phyloP scores from a whole-genome alignment of 2,888 invertebrate genomes.

The Scaptomyza parva region DNA sequence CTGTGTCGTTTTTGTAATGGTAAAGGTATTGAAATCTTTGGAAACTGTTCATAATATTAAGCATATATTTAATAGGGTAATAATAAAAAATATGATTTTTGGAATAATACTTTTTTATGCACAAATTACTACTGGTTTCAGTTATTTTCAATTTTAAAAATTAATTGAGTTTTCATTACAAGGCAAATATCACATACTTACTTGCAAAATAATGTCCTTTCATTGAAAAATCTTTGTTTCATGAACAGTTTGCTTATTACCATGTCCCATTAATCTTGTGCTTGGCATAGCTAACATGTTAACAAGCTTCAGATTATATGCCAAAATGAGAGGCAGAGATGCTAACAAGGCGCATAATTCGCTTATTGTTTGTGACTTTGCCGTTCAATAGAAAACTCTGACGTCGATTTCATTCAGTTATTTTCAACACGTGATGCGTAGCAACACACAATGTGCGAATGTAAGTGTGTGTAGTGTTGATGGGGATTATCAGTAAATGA shows the following conservation, averaged over 20 bases:
- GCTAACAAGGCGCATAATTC: constrained; percentile 6
- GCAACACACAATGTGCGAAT: constrained; percentile 15
- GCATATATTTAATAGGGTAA: not conserved
- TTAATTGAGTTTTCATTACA: too few relatives aligned
- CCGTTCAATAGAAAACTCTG: constrained; percentile 30
- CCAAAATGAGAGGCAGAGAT: not conserved
- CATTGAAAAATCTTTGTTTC: not conserved
- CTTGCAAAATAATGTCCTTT: too few relatives aligned
- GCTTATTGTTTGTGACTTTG: constrained; percentile 15
- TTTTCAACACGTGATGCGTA: constrained; percentile 49
- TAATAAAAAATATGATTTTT: too few relatives aligned
- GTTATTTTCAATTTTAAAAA: too few relatives aligned
- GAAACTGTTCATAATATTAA: not conserved
- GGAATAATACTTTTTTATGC: too few relatives aligned
- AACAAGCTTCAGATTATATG: not conserved
- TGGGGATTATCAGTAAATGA: constrained; percentile 53
- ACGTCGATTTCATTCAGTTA: constrained; percentile 49
- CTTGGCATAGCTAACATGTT: not conserved
- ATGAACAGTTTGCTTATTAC: not conserved
- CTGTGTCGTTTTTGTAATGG: constrained; percentile 33
- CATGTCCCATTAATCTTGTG: not conserved
- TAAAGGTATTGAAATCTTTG: not conserved
- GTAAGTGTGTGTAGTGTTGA: not conserved
- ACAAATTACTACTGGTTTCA: too few relatives aligned
- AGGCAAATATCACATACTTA: too few relatives aligned